Conservation (phyloP, 2,113 vertebrate genomes). For the Accipiter virgatus region DNA sequence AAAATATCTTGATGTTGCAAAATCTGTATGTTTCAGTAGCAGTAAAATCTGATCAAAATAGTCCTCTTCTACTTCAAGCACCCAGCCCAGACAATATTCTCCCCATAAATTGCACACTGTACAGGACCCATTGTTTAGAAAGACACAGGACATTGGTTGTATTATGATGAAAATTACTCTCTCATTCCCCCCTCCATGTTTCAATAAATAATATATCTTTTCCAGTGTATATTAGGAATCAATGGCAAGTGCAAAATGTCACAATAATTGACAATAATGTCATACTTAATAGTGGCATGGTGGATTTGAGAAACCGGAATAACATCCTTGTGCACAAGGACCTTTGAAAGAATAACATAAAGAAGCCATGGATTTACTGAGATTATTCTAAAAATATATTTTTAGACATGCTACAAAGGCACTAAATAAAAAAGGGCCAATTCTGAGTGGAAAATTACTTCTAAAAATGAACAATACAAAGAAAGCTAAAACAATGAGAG, state of each 20-base stretch:
- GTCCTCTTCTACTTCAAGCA: neutral
- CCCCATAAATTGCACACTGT: neutral
- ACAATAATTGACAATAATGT: neutral
- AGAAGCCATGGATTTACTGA: neutral
- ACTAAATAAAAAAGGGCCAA: neutral
- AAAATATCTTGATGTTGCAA: neutral
- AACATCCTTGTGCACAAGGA: neutral
- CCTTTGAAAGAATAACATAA: neutral
- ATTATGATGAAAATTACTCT: neutral
- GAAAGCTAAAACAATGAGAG: constrained; percentile 5
- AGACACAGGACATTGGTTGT: neutral
- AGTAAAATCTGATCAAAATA: neutral
- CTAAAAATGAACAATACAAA: neutral
- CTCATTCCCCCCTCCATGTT: neutral
- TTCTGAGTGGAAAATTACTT: constrained; percentile 12
- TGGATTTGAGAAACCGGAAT: neutral
- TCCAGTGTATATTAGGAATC: neutral
- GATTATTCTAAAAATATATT: neutral
- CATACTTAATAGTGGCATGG: neutral
- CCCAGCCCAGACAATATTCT: neutral
- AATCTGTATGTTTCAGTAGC: neutral
- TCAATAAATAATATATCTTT: neutral
- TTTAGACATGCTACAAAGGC: neutral
- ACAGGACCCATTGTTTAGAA: neutral
- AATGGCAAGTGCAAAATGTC: neutral